phyloP scores from a whole-genome alignment of 1,140 invertebrate species.

The Megalopta genalis region DNA sequence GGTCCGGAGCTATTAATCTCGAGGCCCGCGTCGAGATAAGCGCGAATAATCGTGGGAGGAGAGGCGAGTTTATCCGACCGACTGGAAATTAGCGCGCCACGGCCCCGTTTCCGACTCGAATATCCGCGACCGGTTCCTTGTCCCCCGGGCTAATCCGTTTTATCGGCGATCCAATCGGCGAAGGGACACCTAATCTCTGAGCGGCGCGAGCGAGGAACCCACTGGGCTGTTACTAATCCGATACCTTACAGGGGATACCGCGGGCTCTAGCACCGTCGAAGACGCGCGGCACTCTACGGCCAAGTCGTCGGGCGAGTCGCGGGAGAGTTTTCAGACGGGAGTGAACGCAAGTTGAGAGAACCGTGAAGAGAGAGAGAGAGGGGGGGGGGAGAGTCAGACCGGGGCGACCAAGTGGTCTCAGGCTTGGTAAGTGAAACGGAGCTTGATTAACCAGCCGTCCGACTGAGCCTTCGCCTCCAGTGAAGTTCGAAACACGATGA shows the following conservation, averaged over 20 bases:
- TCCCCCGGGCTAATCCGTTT: constrained; percentile 1
- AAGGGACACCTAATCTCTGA: neutral
- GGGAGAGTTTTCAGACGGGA: neutral
- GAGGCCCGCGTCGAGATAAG: too few relatives aligned
- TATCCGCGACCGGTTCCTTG: neutral
- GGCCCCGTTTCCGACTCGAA: neutral
- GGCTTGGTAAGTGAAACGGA: constrained; percentile 56
- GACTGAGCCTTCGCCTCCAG: constrained; percentile 11
- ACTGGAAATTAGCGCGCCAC: too few relatives aligned
- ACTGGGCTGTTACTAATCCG: constrained; percentile 22
- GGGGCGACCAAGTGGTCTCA: neutral
- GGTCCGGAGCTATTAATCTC: neutral
- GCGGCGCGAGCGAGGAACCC: neutral
- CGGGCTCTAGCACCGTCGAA: constrained; percentile 13
- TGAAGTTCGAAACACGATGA: constrained; percentile 18
- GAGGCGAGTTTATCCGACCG: too few relatives aligned
- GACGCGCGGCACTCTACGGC: neutral
- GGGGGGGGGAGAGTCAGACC: neutral
- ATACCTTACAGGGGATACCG: neutral
- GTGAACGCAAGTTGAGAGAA: neutral
- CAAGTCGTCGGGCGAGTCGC: neutral
- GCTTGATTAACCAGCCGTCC: constrained; percentile 54
- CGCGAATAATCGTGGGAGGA: too few relatives aligned
- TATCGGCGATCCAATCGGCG: neutral
- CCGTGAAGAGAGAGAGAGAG: constrained; percentile 11